Percentiles rank a stretch among this genome's conserved stretches.
Evolutionary conservation across 2,113 vertebrate genomes (phyloP).

Genomic region (Camelus bactrianus): DNA sequence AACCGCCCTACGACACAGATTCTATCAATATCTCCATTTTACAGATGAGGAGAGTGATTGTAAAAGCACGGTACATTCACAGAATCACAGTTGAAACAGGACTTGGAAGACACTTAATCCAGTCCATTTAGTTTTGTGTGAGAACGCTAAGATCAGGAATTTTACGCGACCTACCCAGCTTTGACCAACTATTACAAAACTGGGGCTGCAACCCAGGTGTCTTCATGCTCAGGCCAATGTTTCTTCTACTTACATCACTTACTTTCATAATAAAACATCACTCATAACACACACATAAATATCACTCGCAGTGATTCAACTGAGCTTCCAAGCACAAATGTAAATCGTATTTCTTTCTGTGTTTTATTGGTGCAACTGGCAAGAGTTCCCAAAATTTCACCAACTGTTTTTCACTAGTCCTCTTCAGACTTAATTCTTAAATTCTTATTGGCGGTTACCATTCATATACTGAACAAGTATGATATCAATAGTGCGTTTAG

Average conservation of each 20-base stretch:
- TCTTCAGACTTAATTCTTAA: background rate
- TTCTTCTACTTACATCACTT: background rate
- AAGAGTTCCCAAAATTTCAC: background rate
- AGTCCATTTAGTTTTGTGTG: background rate
- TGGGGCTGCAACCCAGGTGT: fast-evolving
- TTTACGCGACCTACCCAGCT: background rate
- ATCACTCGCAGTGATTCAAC: background rate
- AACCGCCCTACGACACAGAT: background rate
- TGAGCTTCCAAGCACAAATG: background rate
- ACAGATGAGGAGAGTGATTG: background rate
- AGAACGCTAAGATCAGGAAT: background rate
- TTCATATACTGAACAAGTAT: background rate
- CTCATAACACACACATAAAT: background rate
- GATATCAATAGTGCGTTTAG: background rate
- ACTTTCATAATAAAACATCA: background rate
- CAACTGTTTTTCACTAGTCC: background rate
- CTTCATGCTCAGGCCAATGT: background rate
- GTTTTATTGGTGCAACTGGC: background rate
- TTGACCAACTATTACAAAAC: background rate
- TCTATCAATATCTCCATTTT: background rate
- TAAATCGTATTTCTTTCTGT: background rate
- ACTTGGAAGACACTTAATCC: background rate
- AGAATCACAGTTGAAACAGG: background rate
- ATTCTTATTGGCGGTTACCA: background rate
- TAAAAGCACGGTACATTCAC: background rate